Base-by-base conservation (phyloP, 2,888 invertebrate species). In the Clepsis dumicolana region DNA sequence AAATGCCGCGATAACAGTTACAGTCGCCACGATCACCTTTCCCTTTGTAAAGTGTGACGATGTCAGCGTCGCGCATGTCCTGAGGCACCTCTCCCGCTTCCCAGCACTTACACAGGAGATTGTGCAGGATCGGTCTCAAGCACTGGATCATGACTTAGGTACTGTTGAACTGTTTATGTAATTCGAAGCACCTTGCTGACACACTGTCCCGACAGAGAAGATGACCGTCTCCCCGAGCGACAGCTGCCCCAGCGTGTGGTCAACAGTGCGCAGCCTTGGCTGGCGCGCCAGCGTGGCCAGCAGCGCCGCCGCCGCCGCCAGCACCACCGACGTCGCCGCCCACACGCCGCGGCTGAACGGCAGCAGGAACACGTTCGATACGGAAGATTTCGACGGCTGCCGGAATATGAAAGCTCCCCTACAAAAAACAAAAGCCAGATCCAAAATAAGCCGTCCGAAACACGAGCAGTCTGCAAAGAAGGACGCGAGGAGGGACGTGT, bases 281-380 rank as follows among this genome's bases (percentile, higher is more conserved):
- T 63, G 59, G 57, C 16, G 74, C 76, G 65, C 68, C 74, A 66
- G 81, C 77, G 82, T 77, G 21, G 79, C 71, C 65, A 81, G 76
- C 59, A 80, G 72, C 5, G 62, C 63, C 65, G 80, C 82, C 16
- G 74, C 78, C 18, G 74, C 73, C n/a, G 65, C 73, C 60, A 75
- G 66, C 64, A 75, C 71, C 80, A 80, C 50, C 81, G 65, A 82
- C 65, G 77, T 66, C 18, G 87, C 90, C 24, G 88, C 76, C 95
- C 95, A 95, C 73, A 95, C 95, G 70, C 93, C 93, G 69, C 81
- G 75, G 72, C 91, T 89, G 83, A 95, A 95, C 61, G 95, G 95
- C 81, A 95, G 84, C 54, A 94, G 78, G 81, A 95, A 95, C 72
- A 95, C 95, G 81, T 95, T 95, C 41, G 91, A 88, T 41, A 95